Conservation (phyloP, 2,797 vertebrate genomes). For the Prunella strophiata region DNA sequence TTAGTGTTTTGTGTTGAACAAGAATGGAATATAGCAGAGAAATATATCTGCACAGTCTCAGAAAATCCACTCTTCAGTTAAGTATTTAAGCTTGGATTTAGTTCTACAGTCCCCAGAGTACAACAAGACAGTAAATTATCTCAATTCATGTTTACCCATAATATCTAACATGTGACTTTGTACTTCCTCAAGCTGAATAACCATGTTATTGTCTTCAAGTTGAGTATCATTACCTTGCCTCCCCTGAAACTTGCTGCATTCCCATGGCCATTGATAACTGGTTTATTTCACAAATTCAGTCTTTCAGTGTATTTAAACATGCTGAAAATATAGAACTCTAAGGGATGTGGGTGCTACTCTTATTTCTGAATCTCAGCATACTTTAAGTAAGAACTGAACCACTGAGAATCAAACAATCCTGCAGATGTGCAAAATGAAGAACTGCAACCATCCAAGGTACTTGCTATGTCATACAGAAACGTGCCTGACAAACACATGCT, state of each 20-base stretch:
- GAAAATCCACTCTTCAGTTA: background rate
- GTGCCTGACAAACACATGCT: background rate
- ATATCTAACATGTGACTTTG: background rate
- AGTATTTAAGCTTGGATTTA: background rate
- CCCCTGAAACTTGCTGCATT: background rate
- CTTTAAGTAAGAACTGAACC: background rate
- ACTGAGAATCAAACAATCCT: background rate
- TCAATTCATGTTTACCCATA: background rate
- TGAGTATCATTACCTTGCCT: background rate
- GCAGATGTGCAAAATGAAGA: background rate
- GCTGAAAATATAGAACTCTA: background rate
- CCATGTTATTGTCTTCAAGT: background rate
- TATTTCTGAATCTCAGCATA: background rate
- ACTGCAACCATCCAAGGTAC: background rate
- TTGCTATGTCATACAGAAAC: background rate
- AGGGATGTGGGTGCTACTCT: background rate
- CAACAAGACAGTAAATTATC: background rate
- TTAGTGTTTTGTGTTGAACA: background rate
- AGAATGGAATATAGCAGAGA: background rate
- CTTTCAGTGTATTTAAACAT: background rate
- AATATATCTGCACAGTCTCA: background rate
- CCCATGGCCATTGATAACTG: background rate
- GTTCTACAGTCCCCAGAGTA: background rate
- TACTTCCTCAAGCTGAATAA: background rate
- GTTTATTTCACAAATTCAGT: background rate